These are phyloP conservation scores for Chaetogeoica ovagalla DNA, from an alignment of 2,888 invertebrate species.

Conservation along the genomic window DNA sequence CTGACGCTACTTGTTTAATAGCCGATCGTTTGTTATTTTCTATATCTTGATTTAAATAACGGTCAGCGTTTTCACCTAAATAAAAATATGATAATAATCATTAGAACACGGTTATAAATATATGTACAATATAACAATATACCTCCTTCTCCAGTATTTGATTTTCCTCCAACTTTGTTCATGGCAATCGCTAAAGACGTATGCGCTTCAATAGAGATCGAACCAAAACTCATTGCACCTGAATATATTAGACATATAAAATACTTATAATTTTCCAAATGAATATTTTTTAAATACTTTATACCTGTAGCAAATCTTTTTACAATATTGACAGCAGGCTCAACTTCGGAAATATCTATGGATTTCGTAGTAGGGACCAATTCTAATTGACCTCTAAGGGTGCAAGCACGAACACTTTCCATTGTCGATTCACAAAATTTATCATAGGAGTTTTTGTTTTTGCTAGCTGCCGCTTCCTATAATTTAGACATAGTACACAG, in stretches of 20 bases:
- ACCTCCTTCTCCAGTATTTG: constrained; percentile 98
- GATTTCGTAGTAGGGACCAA: constrained; percentile 77
- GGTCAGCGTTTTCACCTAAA: constrained; percentile 65
- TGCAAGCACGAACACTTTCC: constrained; percentile 82
- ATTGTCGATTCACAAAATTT: constrained; percentile 82
- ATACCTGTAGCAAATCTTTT: constrained; percentile 86
- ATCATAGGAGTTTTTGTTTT: constrained; percentile 81
- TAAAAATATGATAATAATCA: constrained; percentile 4
- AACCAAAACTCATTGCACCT: constrained; percentile 96
- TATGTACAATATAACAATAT: constrained; percentile 45
- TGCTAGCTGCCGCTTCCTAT: constrained; percentile 84
- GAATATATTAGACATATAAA: constrained; percentile 55
- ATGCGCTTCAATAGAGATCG: constrained; percentile 96
- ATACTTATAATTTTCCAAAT: constrained; percentile 1
- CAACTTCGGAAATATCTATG: constrained; percentile 84
- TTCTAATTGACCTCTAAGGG: constrained; percentile 90
- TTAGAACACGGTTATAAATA: neutral
- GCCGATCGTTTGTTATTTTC: constrained; percentile 85
- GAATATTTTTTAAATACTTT: constrained; percentile 44
- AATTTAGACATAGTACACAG: neutral
- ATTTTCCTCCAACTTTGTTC: constrained; percentile 96
- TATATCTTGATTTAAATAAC: constrained; percentile 78
- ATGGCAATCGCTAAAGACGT: constrained; percentile 92
- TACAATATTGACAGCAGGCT: constrained; percentile 91
- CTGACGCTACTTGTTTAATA: constrained; percentile 98